A percentile compares a stretch with the other conserved stretches of the same genome.
phyloP scores from a whole-genome alignment of 2,113 vertebrate genomes.

The Hippocampus barbouri region DNA sequence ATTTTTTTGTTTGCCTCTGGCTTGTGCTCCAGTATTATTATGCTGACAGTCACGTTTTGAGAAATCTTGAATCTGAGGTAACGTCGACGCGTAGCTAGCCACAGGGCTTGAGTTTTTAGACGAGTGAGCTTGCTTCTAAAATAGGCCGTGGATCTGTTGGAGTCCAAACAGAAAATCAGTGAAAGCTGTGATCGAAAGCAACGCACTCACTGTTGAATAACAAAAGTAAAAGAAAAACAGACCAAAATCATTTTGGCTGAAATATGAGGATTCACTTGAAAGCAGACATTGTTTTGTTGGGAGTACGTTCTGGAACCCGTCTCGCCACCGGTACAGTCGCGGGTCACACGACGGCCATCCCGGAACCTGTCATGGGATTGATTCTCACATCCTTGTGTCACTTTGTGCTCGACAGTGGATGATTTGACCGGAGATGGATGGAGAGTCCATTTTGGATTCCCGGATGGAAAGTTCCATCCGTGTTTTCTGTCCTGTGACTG shows the following conservation, averaged over 20 bases:
- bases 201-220: too few species aligned
- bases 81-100: slow-evolving; percentile 44
- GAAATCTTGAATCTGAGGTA: slow-evolving; percentile 34
- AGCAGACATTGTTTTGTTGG: neutral
- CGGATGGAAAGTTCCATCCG: too few species aligned
- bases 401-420: neutral
- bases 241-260: too few species aligned
- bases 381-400: neutral
- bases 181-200: slow-evolving; percentile 1
- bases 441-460: too few species aligned
- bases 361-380: neutral
- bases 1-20: slow-evolving; percentile 5
- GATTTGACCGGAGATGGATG: too few species aligned
- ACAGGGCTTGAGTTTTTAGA: slow-evolving; percentile 43
- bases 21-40: slow-evolving; percentile 25
- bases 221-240: too few species aligned
- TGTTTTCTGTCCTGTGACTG: too few species aligned
- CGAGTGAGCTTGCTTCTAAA: slow-evolving; percentile 39
- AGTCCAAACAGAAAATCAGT: slow-evolving; percentile 42
- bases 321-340: neutral
- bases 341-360: neutral
- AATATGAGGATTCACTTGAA: neutral
- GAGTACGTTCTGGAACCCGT: too few species aligned
- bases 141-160: slow-evolving; percentile 38
- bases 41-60: slow-evolving; percentile 53